phyloP scores from a whole-genome alignment of 1,140 invertebrate species.

The Drosophila equinoxialis region DNA sequence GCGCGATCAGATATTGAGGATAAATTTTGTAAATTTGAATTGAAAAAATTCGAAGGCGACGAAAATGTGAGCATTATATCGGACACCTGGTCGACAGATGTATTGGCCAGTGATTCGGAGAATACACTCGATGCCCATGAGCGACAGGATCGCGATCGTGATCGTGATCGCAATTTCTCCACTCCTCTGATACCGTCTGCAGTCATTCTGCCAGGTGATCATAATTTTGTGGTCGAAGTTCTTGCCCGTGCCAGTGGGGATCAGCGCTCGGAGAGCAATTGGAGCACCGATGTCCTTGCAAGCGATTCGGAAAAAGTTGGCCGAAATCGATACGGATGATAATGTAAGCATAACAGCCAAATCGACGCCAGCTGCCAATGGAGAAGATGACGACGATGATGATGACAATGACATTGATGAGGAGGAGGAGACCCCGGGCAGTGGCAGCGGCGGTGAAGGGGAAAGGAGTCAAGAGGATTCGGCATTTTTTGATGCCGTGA shows the following conservation, averaged over 20 bases:
- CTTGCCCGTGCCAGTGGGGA: conserved; percentile 81
- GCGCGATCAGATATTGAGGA: conserved; percentile 97
- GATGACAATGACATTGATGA: conserved; percentile 51
- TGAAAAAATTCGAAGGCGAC: conserved; percentile 94
- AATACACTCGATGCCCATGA: conserved; percentile 86
- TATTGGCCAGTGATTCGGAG: conserved; percentile 97
- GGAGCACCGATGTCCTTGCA: conserved; percentile 98
- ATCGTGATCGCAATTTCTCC: conserved; percentile 83
- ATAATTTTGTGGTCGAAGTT: conserved; percentile 73
- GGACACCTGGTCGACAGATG: conserved; percentile 99
- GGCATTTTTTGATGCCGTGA: conserved; percentile 75
- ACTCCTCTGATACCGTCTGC: conserved; percentile 80
- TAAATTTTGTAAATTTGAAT: conserved; percentile 99
- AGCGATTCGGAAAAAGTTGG: conserved; percentile 96
- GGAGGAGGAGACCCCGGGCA: conserved; percentile 58
- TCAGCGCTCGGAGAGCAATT: conserved; percentile 96
- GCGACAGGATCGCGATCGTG: conserved; percentile 77
- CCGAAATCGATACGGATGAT: conserved; percentile 93
- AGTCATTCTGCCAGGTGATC: conserved; percentile 80
- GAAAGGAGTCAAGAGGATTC: conserved; percentile 80
- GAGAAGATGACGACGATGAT: conserved; percentile 19
- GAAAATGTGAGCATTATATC: conserved; percentile 97
- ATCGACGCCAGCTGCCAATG: conserved; percentile 83
- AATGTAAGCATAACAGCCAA: conserved; percentile 88
- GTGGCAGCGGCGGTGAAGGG: conserved; percentile 52